These are phyloP conservation scores for Formica aserva DNA, from an alignment of 2,888 invertebrate species.

Conservation along the genomic window DNA sequence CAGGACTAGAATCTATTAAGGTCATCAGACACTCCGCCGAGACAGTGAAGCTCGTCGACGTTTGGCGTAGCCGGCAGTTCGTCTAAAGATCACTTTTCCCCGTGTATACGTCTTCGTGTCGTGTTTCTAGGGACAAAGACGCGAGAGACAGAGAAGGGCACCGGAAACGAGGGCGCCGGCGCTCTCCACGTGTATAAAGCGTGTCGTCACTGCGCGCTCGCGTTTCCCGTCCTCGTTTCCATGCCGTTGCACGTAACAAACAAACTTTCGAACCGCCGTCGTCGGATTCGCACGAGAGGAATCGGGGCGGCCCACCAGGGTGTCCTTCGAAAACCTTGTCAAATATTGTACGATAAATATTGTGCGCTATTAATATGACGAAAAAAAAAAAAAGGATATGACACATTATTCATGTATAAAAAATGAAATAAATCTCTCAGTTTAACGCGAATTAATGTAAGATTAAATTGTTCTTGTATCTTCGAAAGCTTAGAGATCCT, in stretches of 20 bases:
- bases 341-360: not conserved
- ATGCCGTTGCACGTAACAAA: slow-evolving; percentile 69
- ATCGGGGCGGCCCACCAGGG: slow-evolving; percentile 58
- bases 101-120: slow-evolving; percentile 81
- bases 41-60: slow-evolving; percentile 56
- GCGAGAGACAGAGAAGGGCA: slow-evolving; percentile 76
- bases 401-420: no score
- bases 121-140: slow-evolving; percentile 76
- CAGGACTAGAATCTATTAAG: slow-evolving; percentile 33
- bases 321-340: slow-evolving; percentile 52
- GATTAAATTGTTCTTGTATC: not conserved
- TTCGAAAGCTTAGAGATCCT: not conserved
- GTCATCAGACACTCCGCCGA: slow-evolving; percentile 28
- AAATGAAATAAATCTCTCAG: not conserved
- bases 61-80: slow-evolving; percentile 66
- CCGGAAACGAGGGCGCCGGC: slow-evolving; percentile 70
- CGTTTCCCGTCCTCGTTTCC: slow-evolving; percentile 71
- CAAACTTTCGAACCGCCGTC: slow-evolving; percentile 73
- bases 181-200: slow-evolving; percentile 31
- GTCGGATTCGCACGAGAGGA: slow-evolving; percentile 72
- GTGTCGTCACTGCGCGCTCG: slow-evolving; percentile 30
- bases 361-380: not conserved
- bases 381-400: not conserved
- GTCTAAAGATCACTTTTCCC: slow-evolving; percentile 76
- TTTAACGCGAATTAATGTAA: not conserved